Conservation (phyloP, 2,797 vertebrate species). For the Alca torda region DNA sequence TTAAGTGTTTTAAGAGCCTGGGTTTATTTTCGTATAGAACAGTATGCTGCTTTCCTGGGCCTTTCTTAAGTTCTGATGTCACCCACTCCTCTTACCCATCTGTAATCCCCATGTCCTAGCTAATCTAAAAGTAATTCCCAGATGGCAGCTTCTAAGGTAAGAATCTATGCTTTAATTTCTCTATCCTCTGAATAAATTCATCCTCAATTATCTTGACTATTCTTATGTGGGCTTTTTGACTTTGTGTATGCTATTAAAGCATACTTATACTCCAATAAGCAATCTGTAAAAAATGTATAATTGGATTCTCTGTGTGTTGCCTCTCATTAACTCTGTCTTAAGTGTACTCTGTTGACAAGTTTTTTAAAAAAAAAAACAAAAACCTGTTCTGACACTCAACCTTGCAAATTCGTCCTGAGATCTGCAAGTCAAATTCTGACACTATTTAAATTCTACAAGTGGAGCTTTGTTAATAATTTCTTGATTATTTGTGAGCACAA, state of each 20-base stretch:
- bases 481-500: constrained; percentile 1
- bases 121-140: not conserved
- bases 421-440: constrained; percentile 54
- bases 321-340: constrained; percentile 42
- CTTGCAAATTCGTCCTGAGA: constrained; percentile 35
- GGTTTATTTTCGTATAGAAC: not conserved
- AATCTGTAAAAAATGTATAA: constrained; percentile 47
- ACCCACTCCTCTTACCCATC: not conserved
- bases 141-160: not conserved
- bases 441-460: constrained; percentile 34
- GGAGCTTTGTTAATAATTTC: constrained; percentile 22
- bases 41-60: not conserved
- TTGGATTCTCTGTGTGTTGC: constrained; percentile 50
- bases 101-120: not conserved
- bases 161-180: not conserved
- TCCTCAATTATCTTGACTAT: constrained; percentile 34
- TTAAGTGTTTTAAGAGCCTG: not conserved
- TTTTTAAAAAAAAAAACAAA: not conserved
- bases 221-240: constrained; percentile 49
- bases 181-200: not conserved
- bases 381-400: constrained; percentile 28
- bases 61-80: not conserved
- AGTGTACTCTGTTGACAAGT: constrained; percentile 43
- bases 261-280: constrained; percentile 36
- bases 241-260: constrained; percentile 42